These are phyloP conservation scores for Eutolmus rufibarbis DNA, from an alignment of 2,888 invertebrate genomes.

Conservation along the genomic window DNA sequence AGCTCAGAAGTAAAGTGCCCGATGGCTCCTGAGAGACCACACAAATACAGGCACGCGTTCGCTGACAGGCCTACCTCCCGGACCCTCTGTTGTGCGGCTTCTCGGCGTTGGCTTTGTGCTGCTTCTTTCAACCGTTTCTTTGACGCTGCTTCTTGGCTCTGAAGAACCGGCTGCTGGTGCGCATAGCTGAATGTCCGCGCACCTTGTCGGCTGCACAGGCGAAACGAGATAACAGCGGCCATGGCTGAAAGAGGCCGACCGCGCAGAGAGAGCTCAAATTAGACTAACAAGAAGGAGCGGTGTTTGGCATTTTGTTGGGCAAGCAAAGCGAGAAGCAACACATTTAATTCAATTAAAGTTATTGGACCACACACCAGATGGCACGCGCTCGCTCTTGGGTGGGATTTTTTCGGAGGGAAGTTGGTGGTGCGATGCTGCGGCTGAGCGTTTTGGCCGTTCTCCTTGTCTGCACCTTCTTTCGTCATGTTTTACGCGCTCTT, in stretches of 20 bases:
- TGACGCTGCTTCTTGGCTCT: neutral
- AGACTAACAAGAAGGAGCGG: conserved; percentile 44
- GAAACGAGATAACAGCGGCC: neutral
- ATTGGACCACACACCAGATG: conserved; percentile 76
- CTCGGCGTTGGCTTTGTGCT: neutral
- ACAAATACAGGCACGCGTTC: conserved; percentile 64
- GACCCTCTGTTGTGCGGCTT: neutral
- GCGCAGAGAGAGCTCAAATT: conserved; percentile 25
- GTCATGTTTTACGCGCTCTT: conserved; percentile 35
- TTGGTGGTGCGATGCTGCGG: neutral
- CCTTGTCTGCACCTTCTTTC: conserved; percentile 19
- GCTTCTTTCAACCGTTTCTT: neutral
- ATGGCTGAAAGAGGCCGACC: conserved; percentile 36
- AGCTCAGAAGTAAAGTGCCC: neutral
- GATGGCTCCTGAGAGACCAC: conserved; percentile 56
- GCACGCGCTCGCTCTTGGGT: conserved; percentile 68
- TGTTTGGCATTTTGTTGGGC: conserved; percentile 45
- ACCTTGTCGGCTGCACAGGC: conserved; percentile 1
- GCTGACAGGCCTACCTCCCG: conserved; percentile 56
- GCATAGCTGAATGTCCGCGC: neutral
- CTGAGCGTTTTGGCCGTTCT: neutral
- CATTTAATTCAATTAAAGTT: conserved; percentile 64
- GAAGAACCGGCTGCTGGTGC: neutral
- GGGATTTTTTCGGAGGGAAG: conserved; percentile 45
- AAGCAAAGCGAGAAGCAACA: conserved; percentile 51